phyloP scores from a whole-genome alignment of 2,888 invertebrate species.

The Camponotus fellah region DNA sequence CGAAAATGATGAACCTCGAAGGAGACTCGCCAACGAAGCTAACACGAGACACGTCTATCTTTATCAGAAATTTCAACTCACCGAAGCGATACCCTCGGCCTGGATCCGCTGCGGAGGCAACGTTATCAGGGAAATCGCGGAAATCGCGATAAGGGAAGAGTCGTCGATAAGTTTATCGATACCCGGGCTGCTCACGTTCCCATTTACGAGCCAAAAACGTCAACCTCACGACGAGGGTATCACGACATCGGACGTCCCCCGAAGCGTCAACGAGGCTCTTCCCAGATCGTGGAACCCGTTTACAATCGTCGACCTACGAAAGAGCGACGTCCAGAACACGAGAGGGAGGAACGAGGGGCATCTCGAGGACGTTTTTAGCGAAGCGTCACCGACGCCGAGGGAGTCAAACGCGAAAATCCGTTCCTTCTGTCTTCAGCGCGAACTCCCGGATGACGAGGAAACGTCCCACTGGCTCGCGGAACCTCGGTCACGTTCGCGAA shows the following conservation, averaged over 20 bases:
- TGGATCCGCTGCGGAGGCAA: neutral
- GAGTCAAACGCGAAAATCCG: neutral
- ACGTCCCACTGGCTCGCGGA: too few species aligned
- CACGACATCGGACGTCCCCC: neutral
- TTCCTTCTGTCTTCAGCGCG: neutral
- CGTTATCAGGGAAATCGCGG: neutral
- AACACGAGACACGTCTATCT: neutral
- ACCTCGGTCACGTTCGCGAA: neutral
- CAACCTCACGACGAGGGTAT: neutral
- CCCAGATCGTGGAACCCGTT: too few species aligned
- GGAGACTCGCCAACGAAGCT: neutral
- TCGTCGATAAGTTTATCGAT: neutral
- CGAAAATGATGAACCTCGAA: neutral
- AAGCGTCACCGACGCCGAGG: constrained; percentile 24
- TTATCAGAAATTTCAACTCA: neutral
- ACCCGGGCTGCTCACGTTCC: neutral
- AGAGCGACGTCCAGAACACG: neutral
- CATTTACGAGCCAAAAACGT: neutral
- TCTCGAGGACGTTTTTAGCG: neutral
- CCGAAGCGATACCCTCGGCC: neutral
- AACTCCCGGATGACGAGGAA: too few species aligned
- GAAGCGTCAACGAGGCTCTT: neutral
- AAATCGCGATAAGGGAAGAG: neutral
- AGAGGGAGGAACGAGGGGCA: neutral
- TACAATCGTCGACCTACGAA: neutral